Conservation (phyloP, 2,797 vertebrate genomes). For the Emys orbicularis region DNA sequence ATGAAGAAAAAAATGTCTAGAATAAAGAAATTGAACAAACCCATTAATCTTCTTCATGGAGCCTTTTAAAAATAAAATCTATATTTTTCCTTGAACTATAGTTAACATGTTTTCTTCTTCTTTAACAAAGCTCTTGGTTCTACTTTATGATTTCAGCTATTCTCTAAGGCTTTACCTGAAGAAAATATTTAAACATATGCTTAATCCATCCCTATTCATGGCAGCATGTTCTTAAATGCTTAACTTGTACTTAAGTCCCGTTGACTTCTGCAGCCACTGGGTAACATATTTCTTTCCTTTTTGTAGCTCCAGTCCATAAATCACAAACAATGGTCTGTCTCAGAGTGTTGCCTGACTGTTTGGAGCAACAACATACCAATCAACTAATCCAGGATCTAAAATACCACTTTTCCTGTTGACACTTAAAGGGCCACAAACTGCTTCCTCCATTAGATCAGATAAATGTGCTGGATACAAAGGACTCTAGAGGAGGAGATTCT, state of each 20-base stretch:
- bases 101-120: not conserved
- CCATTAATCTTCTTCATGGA: not conserved
- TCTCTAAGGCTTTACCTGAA: not conserved
- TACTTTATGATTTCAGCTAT: not conserved
- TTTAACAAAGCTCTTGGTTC: not conserved
- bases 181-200: not conserved
- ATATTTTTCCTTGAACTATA: not conserved
- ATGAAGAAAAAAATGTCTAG: not conserved
- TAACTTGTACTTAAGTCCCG: not conserved
- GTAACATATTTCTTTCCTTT: not conserved
- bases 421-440: rapidly evolving
- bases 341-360: not conserved
- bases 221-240: not conserved
- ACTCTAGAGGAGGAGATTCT: not conserved
- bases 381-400: not conserved
- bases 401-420: not conserved
- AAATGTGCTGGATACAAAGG: not conserved
- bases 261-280: not conserved
- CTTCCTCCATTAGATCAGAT: not conserved
- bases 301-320: not conserved
- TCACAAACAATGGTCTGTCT: not conserved
- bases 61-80: not conserved
- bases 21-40: not conserved
- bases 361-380: not conserved
- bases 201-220: not conserved